phyloP scores from a whole-genome alignment of 1,140 invertebrate genomes.

The Tigriopus japonicus region DNA sequence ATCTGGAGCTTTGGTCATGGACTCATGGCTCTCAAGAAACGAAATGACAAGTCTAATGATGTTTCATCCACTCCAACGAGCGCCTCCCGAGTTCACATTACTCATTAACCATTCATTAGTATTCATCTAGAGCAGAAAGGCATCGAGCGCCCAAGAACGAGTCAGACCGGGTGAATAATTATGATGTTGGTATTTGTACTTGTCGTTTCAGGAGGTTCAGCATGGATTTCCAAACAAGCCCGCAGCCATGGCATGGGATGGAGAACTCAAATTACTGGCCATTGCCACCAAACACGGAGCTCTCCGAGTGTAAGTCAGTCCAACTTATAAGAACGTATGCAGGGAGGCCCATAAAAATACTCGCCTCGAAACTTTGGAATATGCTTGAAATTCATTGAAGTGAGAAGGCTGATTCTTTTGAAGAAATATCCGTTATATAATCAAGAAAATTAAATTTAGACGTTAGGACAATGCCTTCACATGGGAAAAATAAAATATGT shows the following conservation, averaged over 20 bases:
- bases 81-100: background rate
- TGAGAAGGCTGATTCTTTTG: no score
- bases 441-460: no score
- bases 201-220: slow-evolving; percentile 57
- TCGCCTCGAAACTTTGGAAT: background rate
- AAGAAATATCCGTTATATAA: no score
- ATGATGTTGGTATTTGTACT: background rate
- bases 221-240: slow-evolving; percentile 93
- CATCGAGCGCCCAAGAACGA: background rate
- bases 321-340: background rate
- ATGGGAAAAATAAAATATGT: no score
- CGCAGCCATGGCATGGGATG: slow-evolving; percentile 79
- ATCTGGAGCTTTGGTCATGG: no score
- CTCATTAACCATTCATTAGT: no score
- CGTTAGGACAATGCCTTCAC: no score
- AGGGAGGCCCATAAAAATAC: background rate
- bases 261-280: slow-evolving; percentile 59
- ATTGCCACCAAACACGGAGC: slow-evolving; percentile 73
- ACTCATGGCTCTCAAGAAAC: no score
- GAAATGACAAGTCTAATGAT: background rate
- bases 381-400: no score
- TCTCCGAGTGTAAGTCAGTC: slow-evolving; percentile 61
- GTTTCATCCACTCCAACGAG: background rate
- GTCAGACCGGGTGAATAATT: background rate
- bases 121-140: background rate